Evolutionary conservation across 2,113 vertebrate genomes (phyloP).

Genomic region (Crotalus helleri): DNA sequence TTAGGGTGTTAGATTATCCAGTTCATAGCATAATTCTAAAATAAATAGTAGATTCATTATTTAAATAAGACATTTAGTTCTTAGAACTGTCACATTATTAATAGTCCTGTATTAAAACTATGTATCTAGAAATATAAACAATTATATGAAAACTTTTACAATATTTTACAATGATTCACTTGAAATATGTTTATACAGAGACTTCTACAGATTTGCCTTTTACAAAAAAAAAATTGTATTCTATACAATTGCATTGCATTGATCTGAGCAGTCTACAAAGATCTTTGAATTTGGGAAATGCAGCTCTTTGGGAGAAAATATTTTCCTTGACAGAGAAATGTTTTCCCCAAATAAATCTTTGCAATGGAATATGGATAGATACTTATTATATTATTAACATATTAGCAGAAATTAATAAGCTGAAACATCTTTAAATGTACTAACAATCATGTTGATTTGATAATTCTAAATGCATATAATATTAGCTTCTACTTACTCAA

Average conservation of each 20-base stretch:
- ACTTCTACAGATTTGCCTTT: neutral
- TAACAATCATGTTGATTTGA: neutral
- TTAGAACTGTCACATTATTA: neutral
- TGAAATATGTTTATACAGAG: neutral
- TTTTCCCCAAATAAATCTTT: neutral
- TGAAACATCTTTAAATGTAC: neutral
- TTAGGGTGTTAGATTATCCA: neutral
- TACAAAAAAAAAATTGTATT: neutral
- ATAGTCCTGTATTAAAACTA: neutral
- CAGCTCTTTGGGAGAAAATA: neutral
- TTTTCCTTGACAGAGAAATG: neutral
- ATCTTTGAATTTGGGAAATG: neutral
- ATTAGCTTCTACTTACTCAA: conserved; percentile 82
- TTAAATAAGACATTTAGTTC: neutral
- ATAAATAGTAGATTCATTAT: neutral
- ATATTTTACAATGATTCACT: neutral
- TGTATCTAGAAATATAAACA: neutral
- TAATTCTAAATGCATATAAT: neutral
- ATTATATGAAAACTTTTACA: neutral
- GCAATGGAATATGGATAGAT: neutral
- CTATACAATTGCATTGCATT: neutral
- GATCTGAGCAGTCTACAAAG: neutral
- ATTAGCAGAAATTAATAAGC: neutral
- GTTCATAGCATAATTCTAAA: neutral
- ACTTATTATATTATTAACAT: neutral